Evolutionary conservation across 2,113 vertebrate genomes (phyloP), one percentile per base, ranked within the genome.

Genomic region (Hiodon alosoides): DNA sequence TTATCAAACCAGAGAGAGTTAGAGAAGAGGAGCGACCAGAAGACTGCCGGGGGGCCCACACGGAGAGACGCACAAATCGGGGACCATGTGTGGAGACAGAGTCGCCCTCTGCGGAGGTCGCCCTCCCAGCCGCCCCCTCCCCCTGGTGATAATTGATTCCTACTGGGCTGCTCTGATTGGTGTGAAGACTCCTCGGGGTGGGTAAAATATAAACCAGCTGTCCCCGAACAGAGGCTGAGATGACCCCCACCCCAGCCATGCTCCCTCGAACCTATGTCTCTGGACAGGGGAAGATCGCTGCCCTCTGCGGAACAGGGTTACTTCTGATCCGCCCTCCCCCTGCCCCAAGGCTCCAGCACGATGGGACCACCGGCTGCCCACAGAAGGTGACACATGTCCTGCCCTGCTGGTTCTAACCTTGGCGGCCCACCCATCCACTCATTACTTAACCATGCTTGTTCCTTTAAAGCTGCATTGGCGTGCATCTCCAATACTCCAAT

Each of bases 91-190:
- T 86, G 85, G 85, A 83, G 85, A 83, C 83, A 87, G 82, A 78
- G 69, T 65, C 72, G 69, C 61, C 81, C 81, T 86, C 87, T 85
- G 59, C 80, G 83, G 71, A 79, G 84, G 79, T 52, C 90, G 87
- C 88, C 89, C 88, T 89, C 87, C 67, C 64, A 55, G 50, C 62
- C 89, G 87, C 90, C 91, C 89, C 91, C 89, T 92, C 89, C 90
- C 87, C 89, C 88, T 86, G 90, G 89, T 90, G 90, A 90, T 92
- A 91, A 92, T 91, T 91, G 90, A 91, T 91, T 92, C 91, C 85
- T 86, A 85, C 88, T 87, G 89, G 79, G 87, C 86, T 88, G 77
- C 87, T 86, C 86, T 92, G 91, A 92, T 92, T 92, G 90, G 90
- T 92, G 90, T 90, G 89, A 92, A 89, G 89, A 88, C 89, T 89